phyloP scores from a whole-genome alignment of 2,113 vertebrate genomes.

The Bos indicus region DNA sequence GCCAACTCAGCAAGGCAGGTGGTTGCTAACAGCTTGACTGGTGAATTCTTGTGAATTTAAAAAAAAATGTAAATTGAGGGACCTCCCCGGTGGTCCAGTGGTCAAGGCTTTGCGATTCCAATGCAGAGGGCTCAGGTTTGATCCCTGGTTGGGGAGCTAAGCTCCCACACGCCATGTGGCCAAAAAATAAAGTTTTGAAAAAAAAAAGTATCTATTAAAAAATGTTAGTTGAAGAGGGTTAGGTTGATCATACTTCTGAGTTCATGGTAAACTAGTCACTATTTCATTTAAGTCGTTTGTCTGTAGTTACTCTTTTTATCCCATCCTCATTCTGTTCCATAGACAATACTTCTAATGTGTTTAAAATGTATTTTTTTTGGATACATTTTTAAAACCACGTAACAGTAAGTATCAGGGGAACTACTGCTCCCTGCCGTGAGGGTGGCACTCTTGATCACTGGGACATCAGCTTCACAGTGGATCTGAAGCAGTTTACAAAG shows the following conservation, averaged over 20 bases:
- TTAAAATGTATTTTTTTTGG: neutral
- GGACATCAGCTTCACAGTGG: neutral
- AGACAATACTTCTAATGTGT: neutral
- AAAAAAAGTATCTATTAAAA: neutral
- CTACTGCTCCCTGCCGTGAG: neutral
- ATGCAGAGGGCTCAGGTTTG: neutral
- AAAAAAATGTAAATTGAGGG: neutral
- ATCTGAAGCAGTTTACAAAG: neutral
- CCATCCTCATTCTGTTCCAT: neutral
- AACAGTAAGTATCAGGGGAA: neutral
- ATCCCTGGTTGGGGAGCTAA: neutral
- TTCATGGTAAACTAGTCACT: neutral
- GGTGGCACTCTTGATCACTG: rapidly evolving
- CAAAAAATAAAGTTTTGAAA: neutral
- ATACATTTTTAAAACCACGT: neutral
- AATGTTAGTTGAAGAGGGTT: neutral
- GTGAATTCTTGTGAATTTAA: neutral
- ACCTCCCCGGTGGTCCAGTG: neutral
- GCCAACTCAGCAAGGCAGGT: neutral
- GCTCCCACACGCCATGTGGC: neutral
- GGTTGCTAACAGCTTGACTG: neutral
- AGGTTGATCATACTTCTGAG: neutral
- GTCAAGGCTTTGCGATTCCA: neutral
- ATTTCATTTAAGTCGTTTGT: neutral
- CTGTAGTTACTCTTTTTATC: neutral